Base-by-base conservation (phyloP, 1,140 invertebrate genomes). In the Drosophila pruinosa region DNA sequence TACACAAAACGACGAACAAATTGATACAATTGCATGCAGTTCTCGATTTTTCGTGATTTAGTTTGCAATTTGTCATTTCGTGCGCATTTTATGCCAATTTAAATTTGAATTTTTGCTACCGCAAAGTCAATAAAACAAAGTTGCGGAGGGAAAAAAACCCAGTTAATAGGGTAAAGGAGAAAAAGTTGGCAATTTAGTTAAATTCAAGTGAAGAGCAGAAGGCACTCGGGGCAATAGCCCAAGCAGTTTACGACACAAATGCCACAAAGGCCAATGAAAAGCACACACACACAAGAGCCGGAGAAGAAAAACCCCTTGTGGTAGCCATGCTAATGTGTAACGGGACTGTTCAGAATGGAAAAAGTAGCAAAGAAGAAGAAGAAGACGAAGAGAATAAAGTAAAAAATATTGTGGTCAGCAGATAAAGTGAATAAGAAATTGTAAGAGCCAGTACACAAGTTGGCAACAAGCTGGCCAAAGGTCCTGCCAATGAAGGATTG, bases 61-160 rank as follows among this genome's bases (percentile, higher is more conserved):
- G 57, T 83, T 80, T 67, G 54, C 64, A 74, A 85, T 86, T 86
- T 85, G 73, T 85, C 81, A 70, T 64, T 74, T 62, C 54, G 72
- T 81, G 59, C 78, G 50, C 56, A 68, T 78, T 83, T 83, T 83
- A 61, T 41, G 59, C 71, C 75, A 72, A 72, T 75, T 75, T 67
- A 52, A 58, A 67, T 68, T 72, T 68, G 15, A 47, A 71, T 31
- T 63, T 70, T 36, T 59, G 36, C 36, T 36, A 36, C 62, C 69
- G 24, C 68, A 80, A 72, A 75, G 69, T 73, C 81, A 77, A 85
- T 77, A 76, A 81, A 76, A 79, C 47, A 64, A 70, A 80, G 56
- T 83, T 85, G 6, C 14, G 26, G 3, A n/a, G 4, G 21, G n/a
- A 39, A 7, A 14, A 28, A 22, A 64, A 31, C 0, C 4, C 26